Evolutionary conservation across 1,140 invertebrate species (phyloP), one percentile per base, ranked within the genome.

Genomic region (Drosophila ambigua): DNA sequence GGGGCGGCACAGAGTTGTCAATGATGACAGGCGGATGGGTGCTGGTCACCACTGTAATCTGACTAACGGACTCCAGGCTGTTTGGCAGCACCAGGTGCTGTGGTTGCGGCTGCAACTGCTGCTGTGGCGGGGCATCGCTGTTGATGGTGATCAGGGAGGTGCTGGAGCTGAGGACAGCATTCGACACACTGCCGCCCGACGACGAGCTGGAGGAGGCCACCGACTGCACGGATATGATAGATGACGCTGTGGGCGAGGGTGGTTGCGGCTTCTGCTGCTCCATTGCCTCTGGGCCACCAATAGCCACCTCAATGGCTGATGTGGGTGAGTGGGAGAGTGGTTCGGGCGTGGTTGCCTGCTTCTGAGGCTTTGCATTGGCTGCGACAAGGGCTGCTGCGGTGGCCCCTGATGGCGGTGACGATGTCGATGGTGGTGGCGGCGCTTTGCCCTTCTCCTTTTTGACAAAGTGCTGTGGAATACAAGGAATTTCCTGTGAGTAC

Each of bases 11-110:
- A 1, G 90, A 71, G 75, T 93, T 93, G 60, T 95, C 95, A 44
- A 94, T 93, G 9, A 97, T 93, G 2, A 96, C 95, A 5, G 96
- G 96, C 48, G 96, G 96, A 93, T 97, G 96, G 3, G 94, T 94
- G 26, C 95, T 96, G 8, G 96, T 96, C 50, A 96, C 96, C 4
- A 97, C 96, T 2, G 96, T 97, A 20, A 97, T 95, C 77, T 95
- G 95, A 67, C 95, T 96, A 41, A 95, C 93, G 2, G 95, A 94
- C 8, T 94, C 94, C 53, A 96, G 92, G 81, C 95, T 96, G 90
- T 96, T 96, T 2, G 94, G 94, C 45, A 95, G 43, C 15, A 90
- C 73, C 45, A 91, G 45, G 28, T 79, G 87, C 53, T 87, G 84
- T 4, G 53, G 64, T n/a, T 51, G 59, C 9, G 53, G 69, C 11